phyloP scores from a whole-genome alignment of 2,888 invertebrate species.

The Drosophila neotestacea region DNA sequence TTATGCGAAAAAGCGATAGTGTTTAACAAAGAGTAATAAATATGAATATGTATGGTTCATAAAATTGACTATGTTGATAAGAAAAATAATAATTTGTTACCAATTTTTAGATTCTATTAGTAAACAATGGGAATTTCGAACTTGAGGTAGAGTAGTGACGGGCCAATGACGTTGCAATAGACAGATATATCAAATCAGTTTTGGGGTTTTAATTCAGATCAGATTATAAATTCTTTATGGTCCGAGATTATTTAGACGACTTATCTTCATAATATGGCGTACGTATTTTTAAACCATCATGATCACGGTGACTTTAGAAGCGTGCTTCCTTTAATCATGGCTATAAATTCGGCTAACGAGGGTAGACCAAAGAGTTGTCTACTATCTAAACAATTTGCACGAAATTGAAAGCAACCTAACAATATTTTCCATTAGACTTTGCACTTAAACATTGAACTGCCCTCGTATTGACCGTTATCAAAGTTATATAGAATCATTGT shows the following conservation, averaged over 20 bases:
- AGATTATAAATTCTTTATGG: constrained; percentile 28
- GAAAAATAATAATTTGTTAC: constrained; percentile 7
- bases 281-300: constrained; percentile 14
- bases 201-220: constrained; percentile 1
- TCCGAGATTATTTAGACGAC: constrained; percentile 11
- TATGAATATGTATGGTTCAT: background rate
- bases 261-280: constrained; percentile 16
- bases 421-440: background rate
- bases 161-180: constrained; percentile 7
- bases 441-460: background rate
- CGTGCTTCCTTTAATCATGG: constrained; percentile 25
- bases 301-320: constrained; percentile 1
- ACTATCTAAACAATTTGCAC: background rate
- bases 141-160: constrained; percentile 1
- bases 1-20: constrained; percentile 13
- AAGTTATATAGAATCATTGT: constrained; percentile 15
- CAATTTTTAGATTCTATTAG: background rate
- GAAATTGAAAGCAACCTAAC: no score
- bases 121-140: constrained; percentile 9
- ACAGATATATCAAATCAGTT: constrained; percentile 19
- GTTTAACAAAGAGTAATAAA: constrained; percentile 24
- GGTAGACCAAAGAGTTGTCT: background rate
- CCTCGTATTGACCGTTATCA: constrained; percentile 26
- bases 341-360: constrained; percentile 26
- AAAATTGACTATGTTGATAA: constrained; percentile 17